Evolutionary conservation across 1,140 invertebrate species (phyloP).

Genomic region (Ooceraea biroi): DNA sequence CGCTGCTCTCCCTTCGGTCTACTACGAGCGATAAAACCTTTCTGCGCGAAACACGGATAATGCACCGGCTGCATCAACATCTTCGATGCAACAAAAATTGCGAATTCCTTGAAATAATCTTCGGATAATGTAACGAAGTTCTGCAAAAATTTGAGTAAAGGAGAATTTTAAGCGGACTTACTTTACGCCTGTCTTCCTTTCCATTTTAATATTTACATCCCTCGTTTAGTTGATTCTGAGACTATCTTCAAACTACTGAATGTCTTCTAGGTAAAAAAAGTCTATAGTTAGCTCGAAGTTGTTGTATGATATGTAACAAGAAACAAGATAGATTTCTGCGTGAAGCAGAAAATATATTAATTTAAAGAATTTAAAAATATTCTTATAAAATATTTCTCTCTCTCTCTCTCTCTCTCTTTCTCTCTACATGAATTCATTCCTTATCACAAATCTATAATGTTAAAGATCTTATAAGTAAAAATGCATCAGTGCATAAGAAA

Average conservation of each 20-base stretch:
- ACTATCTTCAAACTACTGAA: neutral
- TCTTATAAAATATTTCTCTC: too few species aligned
- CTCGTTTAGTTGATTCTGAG: neutral
- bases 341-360: neutral
- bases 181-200: too few species aligned
- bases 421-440: too few species aligned
- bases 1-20: constrained; percentile 60
- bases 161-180: neutral
- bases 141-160: too few species aligned
- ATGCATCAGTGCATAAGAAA: too few species aligned
- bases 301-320: neutral
- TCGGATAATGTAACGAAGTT: neutral
- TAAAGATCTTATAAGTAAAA: too few species aligned
- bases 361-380: neutral
- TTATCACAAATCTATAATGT: too few species aligned
- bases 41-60: constrained; percentile 51
- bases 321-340: neutral
- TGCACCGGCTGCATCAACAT: constrained; percentile 41
- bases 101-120: neutral
- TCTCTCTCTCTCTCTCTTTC: too few species aligned
- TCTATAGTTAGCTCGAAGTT: neutral
- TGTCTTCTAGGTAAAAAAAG: neutral
- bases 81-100: constrained; percentile 11
- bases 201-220: neutral
- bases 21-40: constrained; percentile 40